Percentiles rank a stretch among this genome's conserved stretches.
These are phyloP conservation scores for Drosophila parthenogenetica DNA, from an alignment of 2,888 invertebrate species.

Conservation along the genomic window DNA sequence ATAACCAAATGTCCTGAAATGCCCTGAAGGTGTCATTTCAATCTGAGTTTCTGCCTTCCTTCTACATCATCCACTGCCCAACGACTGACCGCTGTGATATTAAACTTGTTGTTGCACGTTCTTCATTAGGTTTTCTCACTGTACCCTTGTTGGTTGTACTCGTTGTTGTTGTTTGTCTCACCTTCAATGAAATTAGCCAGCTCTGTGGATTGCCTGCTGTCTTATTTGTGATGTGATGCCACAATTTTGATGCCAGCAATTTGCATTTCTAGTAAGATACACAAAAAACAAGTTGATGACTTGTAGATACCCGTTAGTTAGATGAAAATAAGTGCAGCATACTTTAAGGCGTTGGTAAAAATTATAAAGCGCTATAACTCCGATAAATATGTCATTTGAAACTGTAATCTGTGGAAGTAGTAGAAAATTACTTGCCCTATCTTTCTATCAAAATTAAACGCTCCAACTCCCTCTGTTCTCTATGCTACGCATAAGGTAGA, in stretches of 20 bases:
- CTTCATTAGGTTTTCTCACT: slow-evolving; percentile 29
- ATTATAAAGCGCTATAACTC: background rate
- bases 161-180: slow-evolving; percentile 36
- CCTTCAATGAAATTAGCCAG: slow-evolving; percentile 59
- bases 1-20: slow-evolving; percentile 32
- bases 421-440: too few species aligned
- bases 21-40: slow-evolving; percentile 20
- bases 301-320: background rate
- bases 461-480: too few species aligned
- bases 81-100: slow-evolving; percentile 43
- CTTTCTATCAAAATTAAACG: too few species aligned
- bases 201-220: slow-evolving; percentile 44
- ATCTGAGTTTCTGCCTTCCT: background rate
- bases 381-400: background rate
- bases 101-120: slow-evolving; percentile 29
- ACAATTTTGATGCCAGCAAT: slow-evolving; percentile 53
- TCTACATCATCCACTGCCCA: background rate
- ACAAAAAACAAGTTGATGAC: background rate
- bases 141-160: background rate
- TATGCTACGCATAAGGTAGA: background rate
- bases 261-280: slow-evolving; percentile 45
- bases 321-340: background rate
- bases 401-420: too few species aligned
- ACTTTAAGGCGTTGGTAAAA: background rate
- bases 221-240: slow-evolving; percentile 22